Conservation (phyloP, 2,888 invertebrate genomes). For the Drosophila mercatorum region DNA sequence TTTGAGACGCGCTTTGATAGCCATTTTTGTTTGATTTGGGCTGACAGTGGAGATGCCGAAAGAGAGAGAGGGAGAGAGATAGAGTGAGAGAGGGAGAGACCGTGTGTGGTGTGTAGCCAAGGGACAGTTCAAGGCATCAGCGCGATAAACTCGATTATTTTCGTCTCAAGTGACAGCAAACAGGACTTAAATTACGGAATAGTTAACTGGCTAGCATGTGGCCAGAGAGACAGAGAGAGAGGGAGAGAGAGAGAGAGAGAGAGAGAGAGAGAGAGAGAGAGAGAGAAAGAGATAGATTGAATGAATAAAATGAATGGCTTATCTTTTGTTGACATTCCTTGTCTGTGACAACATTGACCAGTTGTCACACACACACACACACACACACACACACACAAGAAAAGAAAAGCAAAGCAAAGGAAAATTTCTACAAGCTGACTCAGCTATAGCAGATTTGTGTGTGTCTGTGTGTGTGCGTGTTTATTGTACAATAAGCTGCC, state of each 20-base stretch:
- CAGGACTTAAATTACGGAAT: slow-evolving; percentile 78
- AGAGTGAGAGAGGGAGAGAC: background rate
- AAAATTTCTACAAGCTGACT: slow-evolving; percentile 70
- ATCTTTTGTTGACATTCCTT: slow-evolving; percentile 79
- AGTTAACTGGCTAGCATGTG: slow-evolving; percentile 61
- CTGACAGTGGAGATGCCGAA: background rate
- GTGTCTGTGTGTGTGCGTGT: slow-evolving; percentile 49
- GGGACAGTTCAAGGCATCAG: slow-evolving; percentile 35
- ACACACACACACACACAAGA: slow-evolving; percentile 18
- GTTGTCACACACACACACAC: slow-evolving; percentile 54
- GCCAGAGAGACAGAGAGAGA: background rate
- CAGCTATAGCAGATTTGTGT: slow-evolving; percentile 59
- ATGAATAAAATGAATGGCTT: slow-evolving; percentile 81
- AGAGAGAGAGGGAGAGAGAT: background rate
- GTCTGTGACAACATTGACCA: slow-evolving; percentile 81
- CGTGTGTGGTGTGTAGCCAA: background rate
- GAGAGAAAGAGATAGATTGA: slow-evolving; percentile 60
- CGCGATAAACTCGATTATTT: slow-evolving; percentile 78
- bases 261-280: background rate
- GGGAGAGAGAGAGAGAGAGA: background rate
- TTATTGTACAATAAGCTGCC: slow-evolving; percentile 74
- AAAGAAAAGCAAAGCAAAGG: slow-evolving; percentile 19
- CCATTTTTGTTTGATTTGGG: slow-evolving; percentile 32
- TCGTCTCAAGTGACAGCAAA: slow-evolving; percentile 78
- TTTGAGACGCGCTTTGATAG: slow-evolving; percentile 61